phyloP scores from a whole-genome alignment of 2,888 invertebrate genomes.

The Meteorus colon region DNA sequence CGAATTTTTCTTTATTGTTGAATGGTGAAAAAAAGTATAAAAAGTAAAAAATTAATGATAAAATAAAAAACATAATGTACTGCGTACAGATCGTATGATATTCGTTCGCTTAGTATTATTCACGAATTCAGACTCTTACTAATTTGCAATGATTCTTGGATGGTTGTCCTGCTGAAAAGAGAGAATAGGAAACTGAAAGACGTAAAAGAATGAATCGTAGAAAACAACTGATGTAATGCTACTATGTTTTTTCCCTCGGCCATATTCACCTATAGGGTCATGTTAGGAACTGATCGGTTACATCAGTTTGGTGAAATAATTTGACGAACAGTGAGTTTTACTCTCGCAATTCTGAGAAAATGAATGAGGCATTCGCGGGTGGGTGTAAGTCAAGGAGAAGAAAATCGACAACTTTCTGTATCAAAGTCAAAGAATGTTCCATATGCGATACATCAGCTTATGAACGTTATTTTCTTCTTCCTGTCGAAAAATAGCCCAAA shows the following conservation, averaged over 20 bases:
- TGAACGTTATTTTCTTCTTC: too few species aligned
- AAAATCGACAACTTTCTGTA: too few species aligned
- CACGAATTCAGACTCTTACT: not conserved
- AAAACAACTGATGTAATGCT: not conserved
- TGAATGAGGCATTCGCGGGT: too few species aligned
- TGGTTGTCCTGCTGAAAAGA: not conserved
- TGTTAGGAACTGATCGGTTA: too few species aligned
- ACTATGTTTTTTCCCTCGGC: not conserved
- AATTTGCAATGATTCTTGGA: not conserved
- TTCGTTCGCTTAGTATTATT: slow-evolving; percentile 47
- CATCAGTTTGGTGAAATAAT: too few species aligned
- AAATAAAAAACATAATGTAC: not conserved
- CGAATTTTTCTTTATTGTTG: slow-evolving; percentile 50
- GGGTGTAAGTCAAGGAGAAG: too few species aligned
- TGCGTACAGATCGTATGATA: slow-evolving; percentile 43
- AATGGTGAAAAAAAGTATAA: slow-evolving; percentile 22
- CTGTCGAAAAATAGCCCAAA: too few species aligned
- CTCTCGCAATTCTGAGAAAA: too few species aligned
- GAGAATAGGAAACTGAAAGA: not conserved
- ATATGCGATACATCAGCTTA: too few species aligned
- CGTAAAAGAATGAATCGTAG: not conserved
- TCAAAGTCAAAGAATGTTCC: too few species aligned
- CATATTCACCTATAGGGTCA: not conserved
- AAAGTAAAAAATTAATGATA: not conserved
- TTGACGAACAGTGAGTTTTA: too few species aligned